These are phyloP conservation scores for Montipora capitata DNA, from an alignment of 92 coral and sea anemone genomes.

Conservation along the genomic window DNA sequence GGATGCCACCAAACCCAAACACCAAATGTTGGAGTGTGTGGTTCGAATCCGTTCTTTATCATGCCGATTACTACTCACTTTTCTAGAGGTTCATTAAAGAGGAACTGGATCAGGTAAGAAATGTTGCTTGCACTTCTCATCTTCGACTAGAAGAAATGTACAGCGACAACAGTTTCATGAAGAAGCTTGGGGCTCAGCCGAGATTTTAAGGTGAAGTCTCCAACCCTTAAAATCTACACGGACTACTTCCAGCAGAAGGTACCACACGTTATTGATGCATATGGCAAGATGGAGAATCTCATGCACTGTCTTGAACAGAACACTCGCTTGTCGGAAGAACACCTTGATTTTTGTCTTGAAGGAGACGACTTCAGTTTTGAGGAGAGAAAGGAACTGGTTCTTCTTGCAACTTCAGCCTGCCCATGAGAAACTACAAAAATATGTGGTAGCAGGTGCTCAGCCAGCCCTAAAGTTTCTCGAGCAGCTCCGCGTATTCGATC, in stretches of 20 bases:
- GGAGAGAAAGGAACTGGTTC: too few species aligned
- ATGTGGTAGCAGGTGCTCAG: too few species aligned
- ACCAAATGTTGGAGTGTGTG: slow-evolving; percentile 67
- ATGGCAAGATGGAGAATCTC: too few species aligned
- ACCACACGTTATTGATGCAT: slow-evolving; percentile 45
- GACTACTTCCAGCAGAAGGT: slow-evolving; percentile 64
- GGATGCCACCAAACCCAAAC: slow-evolving; percentile 77
- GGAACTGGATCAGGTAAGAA: slow-evolving; percentile 17
- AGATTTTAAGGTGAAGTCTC: slow-evolving; percentile 65
- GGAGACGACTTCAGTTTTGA: too few species aligned
- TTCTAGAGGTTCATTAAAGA: slow-evolving; percentile 35
- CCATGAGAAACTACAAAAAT: slow-evolving; percentile 4
- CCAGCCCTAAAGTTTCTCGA: too few species aligned
- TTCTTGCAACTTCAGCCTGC: slow-evolving; percentile 4
- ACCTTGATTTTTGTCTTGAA: too few species aligned
- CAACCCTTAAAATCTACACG: slow-evolving; percentile 55
- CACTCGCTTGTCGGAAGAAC: too few species aligned
- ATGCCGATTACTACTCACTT: slow-evolving; percentile 36
- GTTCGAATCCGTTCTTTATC: slow-evolving; percentile 69
- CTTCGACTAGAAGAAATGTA: slow-evolving; percentile 58
- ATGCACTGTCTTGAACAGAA: too few species aligned
- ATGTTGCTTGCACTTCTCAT: slow-evolving; percentile 30
- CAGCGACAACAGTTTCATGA: slow-evolving; percentile 1
- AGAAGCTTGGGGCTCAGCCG: slow-evolving; percentile 52
- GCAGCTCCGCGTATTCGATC: too few species aligned